Evolutionary conservation across 2,888 invertebrate genomes (phyloP), one percentile per base, ranked within the genome.

Genomic region (Drosophila formosana): DNA sequence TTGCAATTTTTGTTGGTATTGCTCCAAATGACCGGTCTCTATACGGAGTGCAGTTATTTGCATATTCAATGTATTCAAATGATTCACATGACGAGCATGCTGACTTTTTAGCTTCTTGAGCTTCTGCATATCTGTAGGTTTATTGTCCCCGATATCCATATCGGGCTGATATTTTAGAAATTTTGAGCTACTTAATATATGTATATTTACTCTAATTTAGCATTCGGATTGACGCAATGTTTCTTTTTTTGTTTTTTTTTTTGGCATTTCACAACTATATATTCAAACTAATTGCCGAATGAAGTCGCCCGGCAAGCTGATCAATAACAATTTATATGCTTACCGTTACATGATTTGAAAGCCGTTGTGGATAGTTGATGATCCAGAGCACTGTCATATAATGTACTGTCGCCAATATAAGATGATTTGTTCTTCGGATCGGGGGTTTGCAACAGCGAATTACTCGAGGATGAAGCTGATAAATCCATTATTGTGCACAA

Each of bases 381-480:
- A 39, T 92, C 92, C 64, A 91, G 68, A 26, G 92, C 91, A 60
- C 91, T 92, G 46, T 89, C 89, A 67, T 92, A 92, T 7, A 91
- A 70, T 37, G 89, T 92, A 56, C 71, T 80, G 46, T 84, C 88
- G 68, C 50, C 69, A 9, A 78, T 68, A 11, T 58, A 67, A 4
- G 37, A n/a, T 37, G 72, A 72, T 66, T 58, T 87, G 50, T 37
- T 70, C 11, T 71, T 69, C 6, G 73, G 66, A 47, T 78, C 78
- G 30, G 74, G 64, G 47, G 78, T 78, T 60, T 46, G 67, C 51
- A 61, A 68, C 69, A 62, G 61, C 32, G 88, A 72, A 66, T 78
- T 66, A 69, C 68, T 74, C 28, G 80, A 70, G 51, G 73, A 64
- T 49, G 87, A 78, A 55, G 76, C 57, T 66, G 79, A 76, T 74